phyloP scores from a whole-genome alignment of 2,797 vertebrate species.

The Valencia hispanica region DNA sequence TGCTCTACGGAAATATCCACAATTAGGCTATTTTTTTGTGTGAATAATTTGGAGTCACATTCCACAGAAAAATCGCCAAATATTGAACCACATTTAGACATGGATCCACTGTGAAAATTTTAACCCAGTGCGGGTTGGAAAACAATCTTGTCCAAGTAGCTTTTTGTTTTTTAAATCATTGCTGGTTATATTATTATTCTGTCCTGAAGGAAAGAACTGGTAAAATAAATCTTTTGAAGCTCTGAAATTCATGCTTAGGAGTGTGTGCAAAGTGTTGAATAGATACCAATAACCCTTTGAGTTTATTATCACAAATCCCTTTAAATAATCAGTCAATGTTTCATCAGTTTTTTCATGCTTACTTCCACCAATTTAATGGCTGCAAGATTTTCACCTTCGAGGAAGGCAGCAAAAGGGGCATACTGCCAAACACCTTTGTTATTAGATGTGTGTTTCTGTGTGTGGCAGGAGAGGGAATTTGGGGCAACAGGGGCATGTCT shows the following conservation, averaged over 20 bases:
- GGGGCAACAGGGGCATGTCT: neutral
- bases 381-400: constrained; percentile 25
- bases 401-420: constrained; percentile 1
- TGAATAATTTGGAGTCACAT: too few species aligned
- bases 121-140: neutral
- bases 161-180: neutral
- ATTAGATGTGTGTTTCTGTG: constrained; percentile 31
- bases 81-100: too few species aligned
- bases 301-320: neutral
- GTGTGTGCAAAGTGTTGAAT: neutral
- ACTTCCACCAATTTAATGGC: constrained; percentile 31
- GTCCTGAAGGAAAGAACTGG: neutral
- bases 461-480: constrained; percentile 1
- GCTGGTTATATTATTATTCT: neutral
- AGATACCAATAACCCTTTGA: neutral
- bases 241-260: neutral
- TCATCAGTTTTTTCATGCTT: constrained; percentile 8
- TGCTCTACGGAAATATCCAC: too few species aligned
- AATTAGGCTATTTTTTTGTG: too few species aligned
- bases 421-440: constrained; percentile 31
- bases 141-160: neutral
- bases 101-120: neutral
- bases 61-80: too few species aligned
- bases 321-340: constrained; percentile 37
- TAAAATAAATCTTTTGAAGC: neutral